Conservation (phyloP, 2,113 vertebrate genomes). For the human region GRCh38 chr14:26610501-26611000, state of each 20-base stretch:
- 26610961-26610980: not conserved
- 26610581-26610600: not conserved
- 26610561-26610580: not conserved
- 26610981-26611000: not conserved
- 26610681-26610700: not conserved
- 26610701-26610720: not conserved
- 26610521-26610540: not conserved
- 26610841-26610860: constrained; percentile 2
- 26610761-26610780: not conserved
- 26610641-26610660: not conserved
- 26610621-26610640: not conserved
- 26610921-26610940: not conserved
- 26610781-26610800: not conserved
- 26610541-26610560: not conserved
- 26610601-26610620: not conserved
- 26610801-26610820: not conserved
- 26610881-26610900: not conserved
- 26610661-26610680: not conserved
- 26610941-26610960: not conserved
- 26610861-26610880: not conserved
- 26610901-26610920: not conserved
- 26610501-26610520: not conserved
- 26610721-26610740: constrained; percentile 21
- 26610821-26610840: not conserved
- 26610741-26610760: not conserved